Base-by-base conservation (phyloP, 2,888 invertebrate genomes). In the Dasysyrphus albostriatus region DNA sequence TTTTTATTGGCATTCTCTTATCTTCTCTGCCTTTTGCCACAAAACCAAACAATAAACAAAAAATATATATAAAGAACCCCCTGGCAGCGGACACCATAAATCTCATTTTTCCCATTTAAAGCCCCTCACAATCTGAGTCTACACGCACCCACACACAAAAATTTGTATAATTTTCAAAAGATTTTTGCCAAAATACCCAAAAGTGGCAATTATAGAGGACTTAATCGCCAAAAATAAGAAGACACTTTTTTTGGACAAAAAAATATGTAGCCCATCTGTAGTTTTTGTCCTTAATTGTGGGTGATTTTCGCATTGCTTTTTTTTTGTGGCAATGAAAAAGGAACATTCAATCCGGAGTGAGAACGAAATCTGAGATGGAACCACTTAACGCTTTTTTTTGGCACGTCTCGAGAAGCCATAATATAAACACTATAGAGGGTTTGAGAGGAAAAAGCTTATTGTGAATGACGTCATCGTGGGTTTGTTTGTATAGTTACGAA, bases 131-230 rank as follows among this genome's bases (percentile, higher is more conserved):
- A 65, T 47, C 65, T 47, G 3, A 32, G 16, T 16, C 32, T 47
- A 16, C 47, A 32, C 8, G 24, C 12, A 61, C 16, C 5, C 32
- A 19, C 32, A 16, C 12, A 34, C 14, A 49, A 34, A 32, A 32
- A 16, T 4, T 39, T 59, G 32, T 7, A 19, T 24, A 49, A 14
- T 16, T 65, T 34, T 47, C 19, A 80, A 84, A 80, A 59, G 84
- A 80, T 73, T 84, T 80, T 54, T 24, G n/a, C 37, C 70, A 67
- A 76, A 76, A 67, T 63, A 73, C 80, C 76, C 80, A 67, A 67
- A 80, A 80, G 72, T 80, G 72, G 80, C 84, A 84, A 76, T 84
- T 80, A 80, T 67, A 76, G 84, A 76, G 84, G 59, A 76, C 76
- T 69, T 59, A 44, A 44, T 76, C 65, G 14, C n/a, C 69, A 47